A percentile compares a stretch with the other conserved stretches of the same genome.
Evolutionary conservation across 2,113 vertebrate species (phyloP).

Genomic region (Passer domesticus): DNA sequence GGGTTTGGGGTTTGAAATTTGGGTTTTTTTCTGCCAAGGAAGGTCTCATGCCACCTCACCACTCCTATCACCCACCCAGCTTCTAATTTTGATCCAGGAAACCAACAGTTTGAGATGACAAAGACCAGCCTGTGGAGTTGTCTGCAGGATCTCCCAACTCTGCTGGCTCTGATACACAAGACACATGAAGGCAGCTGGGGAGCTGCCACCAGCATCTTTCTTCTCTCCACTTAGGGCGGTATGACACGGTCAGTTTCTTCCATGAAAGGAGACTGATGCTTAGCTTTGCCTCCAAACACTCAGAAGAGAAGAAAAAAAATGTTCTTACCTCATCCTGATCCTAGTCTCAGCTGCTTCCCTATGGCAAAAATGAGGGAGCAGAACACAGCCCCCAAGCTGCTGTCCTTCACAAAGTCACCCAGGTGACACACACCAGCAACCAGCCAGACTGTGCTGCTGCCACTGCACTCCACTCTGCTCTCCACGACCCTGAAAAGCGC

Average conservation of each 20-base stretch:
- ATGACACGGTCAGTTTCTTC: not conserved
- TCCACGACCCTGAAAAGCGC: not conserved
- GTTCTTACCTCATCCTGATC: not conserved
- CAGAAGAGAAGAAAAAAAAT: not conserved
- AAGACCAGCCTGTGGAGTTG: not conserved
- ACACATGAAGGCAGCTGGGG: not conserved
- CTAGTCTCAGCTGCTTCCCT: not conserved
- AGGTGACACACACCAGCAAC: accelerated
- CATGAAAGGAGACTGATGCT: not conserved
- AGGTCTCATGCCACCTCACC: not conserved
- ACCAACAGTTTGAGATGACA: not conserved
- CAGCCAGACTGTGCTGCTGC: not conserved
- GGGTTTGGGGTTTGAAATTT: not conserved
- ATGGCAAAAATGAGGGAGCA: not conserved
- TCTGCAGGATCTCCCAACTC: not conserved
- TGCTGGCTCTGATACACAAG: not conserved
- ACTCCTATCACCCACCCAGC: not conserved
- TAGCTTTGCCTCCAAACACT: not conserved
- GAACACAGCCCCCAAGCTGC: not conserved
- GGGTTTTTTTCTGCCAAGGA: not conserved
- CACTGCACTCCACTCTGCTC: not conserved
- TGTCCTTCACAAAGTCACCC: not conserved
- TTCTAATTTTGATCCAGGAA: not conserved
- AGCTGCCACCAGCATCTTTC: not conserved
- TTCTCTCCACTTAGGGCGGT: not conserved